phyloP scores from a whole-genome alignment of 2,797 vertebrate genomes.

The Urocyon cinereoargenteus region DNA sequence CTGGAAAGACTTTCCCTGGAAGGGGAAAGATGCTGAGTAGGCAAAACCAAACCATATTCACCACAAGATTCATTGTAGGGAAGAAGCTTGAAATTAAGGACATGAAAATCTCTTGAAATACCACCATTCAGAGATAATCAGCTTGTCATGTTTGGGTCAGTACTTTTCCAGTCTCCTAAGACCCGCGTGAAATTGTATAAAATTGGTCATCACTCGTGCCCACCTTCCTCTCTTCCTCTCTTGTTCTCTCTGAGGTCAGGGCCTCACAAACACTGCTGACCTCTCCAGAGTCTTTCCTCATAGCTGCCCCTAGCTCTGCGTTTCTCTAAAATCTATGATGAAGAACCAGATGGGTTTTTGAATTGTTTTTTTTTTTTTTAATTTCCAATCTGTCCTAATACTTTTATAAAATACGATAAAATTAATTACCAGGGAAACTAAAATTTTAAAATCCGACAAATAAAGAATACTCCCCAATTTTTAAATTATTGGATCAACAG shows the following conservation, averaged over 20 bases:
- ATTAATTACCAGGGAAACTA: slow-evolving; percentile 6
- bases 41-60: not conserved
- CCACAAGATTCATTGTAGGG: not conserved
- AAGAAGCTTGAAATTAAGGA: not conserved
- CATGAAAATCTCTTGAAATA: not conserved
- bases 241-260: not conserved
- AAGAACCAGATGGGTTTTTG: not conserved
- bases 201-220: not conserved
- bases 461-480: not conserved
- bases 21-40: not conserved
- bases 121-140: not conserved
- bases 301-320: not conserved
- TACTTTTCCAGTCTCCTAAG: not conserved
- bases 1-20: not conserved
- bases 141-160: not conserved
- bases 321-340: not conserved
- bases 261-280: not conserved
- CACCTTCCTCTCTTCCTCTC: not conserved
- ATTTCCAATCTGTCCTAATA: not conserved
- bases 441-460: not conserved
- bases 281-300: not conserved
- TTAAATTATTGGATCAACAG: not conserved
- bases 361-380: not conserved
- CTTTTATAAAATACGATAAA: slow-evolving; percentile 14
- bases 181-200: not conserved